Base-by-base conservation (phyloP, 2,888 invertebrate species). In the Parnassius smintheus region DNA sequence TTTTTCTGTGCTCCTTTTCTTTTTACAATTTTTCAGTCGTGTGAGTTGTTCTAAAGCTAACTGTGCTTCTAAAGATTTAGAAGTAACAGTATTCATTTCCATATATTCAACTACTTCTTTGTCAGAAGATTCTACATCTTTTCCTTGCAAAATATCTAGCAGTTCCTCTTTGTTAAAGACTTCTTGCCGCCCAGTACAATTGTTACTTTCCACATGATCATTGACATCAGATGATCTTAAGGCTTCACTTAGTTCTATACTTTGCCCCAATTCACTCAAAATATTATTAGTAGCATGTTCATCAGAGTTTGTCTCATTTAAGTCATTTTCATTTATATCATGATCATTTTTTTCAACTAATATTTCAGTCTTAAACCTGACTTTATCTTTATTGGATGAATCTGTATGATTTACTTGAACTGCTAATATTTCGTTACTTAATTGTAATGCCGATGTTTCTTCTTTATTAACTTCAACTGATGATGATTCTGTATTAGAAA, bases 161-260 rank as follows among this genome's bases (percentile, higher is more conserved):
- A 91, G 68, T 68, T 91, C 91, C 68, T 91, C 91, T 70, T 91
- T 91, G 68, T 91, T 91, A 66, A 91, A 89, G 12, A 91, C 84
- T 73, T 90, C 88, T 67, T 88, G 83, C 63, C 81, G 78, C 3
- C 70, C 69, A 50, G 76, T 60, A 72, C 83, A 78, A 65, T 88
- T 88, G 68, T 90, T 90, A 68, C 88, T 89, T 72, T 89, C 88
- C 25, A 75, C 70, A 71, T 78, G 79, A 59, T 83, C 85, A 62
- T 81, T 67, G 18, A 82, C 72, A 75, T 87, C 83, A 12, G 89
- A 85, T 42, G 87, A 82, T 13, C 83, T 77, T 61, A 91, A 68
- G 7, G 81, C 88, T 68, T 91, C 91, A 80, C 84, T 88, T 25
- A 91, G 72, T 70, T 90, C 90, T 70, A 91, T 83, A 73, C 78